These are phyloP conservation scores for Loxodonta africana DNA, from an alignment of 2,113 vertebrate genomes.

Conservation along the genomic window DNA sequence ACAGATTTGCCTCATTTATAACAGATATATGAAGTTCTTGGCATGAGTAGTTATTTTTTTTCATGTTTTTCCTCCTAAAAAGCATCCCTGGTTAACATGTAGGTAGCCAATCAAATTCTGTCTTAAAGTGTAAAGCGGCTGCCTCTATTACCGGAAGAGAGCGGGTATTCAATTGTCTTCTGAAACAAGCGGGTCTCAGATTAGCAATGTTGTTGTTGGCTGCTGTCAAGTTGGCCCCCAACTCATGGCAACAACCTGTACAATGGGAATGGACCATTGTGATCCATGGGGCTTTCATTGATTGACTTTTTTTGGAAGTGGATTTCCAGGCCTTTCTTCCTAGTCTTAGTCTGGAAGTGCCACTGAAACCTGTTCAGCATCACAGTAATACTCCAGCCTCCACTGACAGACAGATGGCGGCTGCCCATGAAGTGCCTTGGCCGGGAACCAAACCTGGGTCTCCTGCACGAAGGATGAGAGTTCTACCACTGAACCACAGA, in stretches of 20 bases:
- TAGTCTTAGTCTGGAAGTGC: not conserved
- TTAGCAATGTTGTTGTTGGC: not conserved
- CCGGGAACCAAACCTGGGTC: not conserved
- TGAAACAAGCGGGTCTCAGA: not conserved
- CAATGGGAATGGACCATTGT: not conserved
- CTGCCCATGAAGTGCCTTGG: not conserved
- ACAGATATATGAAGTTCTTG: not conserved
- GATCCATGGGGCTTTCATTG: not conserved
- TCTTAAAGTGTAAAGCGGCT: not conserved
- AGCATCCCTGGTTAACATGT: not conserved
- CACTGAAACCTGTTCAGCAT: not conserved
- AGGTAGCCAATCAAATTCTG: not conserved
- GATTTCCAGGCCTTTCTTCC: no score
- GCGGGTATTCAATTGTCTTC: not conserved
- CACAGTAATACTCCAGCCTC: not conserved
- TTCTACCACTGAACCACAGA: not conserved
- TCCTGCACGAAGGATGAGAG: not conserved
- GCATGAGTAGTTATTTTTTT: not conserved
- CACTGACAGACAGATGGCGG: not conserved
- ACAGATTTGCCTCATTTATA: not conserved
- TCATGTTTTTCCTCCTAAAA: slow-evolving; percentile 30
- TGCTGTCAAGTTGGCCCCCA: not conserved
- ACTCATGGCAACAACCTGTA: not conserved
- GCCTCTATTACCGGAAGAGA: not conserved
- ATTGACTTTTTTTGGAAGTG: not conserved